Percentiles rank a stretch among this genome's conserved stretches.
phyloP scores from a whole-genome alignment of 1,140 invertebrate species.

The Nixonia krombeini region DNA sequence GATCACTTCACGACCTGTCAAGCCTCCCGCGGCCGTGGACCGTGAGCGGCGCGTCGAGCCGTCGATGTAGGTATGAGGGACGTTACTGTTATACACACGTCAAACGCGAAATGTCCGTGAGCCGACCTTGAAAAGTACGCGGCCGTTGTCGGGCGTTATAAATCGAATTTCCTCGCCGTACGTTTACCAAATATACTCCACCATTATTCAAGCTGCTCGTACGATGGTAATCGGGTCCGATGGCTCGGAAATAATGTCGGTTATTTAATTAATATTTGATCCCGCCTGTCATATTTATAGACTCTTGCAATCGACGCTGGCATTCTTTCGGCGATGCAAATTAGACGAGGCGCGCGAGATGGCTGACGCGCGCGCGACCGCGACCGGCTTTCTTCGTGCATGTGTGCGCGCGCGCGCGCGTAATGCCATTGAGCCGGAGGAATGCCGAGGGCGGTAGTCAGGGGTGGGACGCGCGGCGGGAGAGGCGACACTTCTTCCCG shows the following conservation, averaged over 20 bases:
- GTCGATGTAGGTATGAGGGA: not conserved
- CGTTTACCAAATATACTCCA: not conserved
- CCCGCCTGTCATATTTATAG: too few relatives aligned
- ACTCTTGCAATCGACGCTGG: too few relatives aligned
- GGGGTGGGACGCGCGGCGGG: conserved; percentile 47
- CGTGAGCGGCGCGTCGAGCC: not conserved
- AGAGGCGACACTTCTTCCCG: conserved; percentile 60
- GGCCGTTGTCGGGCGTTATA: not conserved
- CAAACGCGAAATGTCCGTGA: not conserved
- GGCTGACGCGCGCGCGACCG: too few relatives aligned
- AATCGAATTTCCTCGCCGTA: not conserved
- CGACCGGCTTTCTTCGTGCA: too few relatives aligned
- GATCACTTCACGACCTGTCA: conserved; percentile 46
- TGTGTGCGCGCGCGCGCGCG: too few relatives aligned
- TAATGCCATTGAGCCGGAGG: conserved; percentile 60
- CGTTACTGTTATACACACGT: not conserved
- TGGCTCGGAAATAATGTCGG: too few relatives aligned
- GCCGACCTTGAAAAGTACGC: not conserved
- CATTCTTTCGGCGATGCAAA: too few relatives aligned
- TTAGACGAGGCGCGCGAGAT: too few relatives aligned
- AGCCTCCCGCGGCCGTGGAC: not conserved
- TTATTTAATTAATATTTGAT: too few relatives aligned
- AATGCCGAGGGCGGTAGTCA: conserved; percentile 49
- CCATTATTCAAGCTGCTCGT: not conserved
- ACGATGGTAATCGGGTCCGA: too few relatives aligned